phyloP scores from a whole-genome alignment of 2,888 invertebrate species.

The Phytoseiulus persimilis region DNA sequence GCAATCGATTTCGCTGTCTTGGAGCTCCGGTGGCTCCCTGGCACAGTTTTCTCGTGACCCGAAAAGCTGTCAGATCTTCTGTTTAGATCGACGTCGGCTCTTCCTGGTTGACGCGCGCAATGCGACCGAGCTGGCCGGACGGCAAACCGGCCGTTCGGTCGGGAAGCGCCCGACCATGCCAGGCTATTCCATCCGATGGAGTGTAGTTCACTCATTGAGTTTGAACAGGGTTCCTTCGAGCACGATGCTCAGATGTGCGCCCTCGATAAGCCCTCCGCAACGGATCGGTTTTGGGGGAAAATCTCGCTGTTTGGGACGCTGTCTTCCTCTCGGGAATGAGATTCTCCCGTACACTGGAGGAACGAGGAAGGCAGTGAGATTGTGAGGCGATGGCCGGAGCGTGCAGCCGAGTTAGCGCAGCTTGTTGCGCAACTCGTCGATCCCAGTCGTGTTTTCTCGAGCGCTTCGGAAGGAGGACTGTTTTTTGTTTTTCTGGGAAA shows the following conservation, averaged over 20 bases:
- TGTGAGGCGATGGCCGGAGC: too few relatives aligned
- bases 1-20: not conserved
- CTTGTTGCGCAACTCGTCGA: not conserved
- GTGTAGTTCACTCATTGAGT: not conserved
- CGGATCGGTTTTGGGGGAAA: not conserved
- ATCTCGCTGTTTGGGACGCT: not conserved
- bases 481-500: not conserved
- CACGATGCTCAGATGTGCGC: not conserved
- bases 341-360: too few relatives aligned
- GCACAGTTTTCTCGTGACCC: not conserved
- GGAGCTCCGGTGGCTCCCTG: not conserved
- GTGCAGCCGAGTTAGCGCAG: not conserved
- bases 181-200: not conserved
- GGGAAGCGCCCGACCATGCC: not conserved
- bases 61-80: slow-evolving; percentile 5
- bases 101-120: not conserved
- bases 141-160: not conserved
- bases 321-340: too few relatives aligned
- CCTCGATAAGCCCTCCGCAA: too few relatives aligned
- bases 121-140: not conserved
- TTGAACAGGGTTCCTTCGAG: not conserved
- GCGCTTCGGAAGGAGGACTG: not conserved
- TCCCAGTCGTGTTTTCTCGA: not conserved
- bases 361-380: too few relatives aligned
- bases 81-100: not conserved